A percentile compares a stretch with the other conserved stretches of the same genome.
Evolutionary conservation across 2,797 vertebrate species (phyloP).

Genomic region (Sebastes melanostomus): DNA sequence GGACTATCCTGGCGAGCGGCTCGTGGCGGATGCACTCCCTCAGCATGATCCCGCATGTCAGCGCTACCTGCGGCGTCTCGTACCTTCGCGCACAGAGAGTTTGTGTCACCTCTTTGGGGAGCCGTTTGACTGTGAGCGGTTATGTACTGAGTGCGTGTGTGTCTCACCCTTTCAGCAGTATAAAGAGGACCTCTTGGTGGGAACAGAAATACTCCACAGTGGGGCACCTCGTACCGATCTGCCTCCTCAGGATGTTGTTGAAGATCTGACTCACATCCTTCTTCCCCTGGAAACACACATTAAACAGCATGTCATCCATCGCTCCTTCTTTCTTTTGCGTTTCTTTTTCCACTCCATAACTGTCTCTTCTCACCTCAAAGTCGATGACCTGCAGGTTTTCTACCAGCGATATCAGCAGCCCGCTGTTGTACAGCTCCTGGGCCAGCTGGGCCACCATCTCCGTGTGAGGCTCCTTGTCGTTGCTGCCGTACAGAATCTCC

Average conservation of each 20-base stretch:
- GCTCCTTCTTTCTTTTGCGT: no score
- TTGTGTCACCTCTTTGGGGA: neutral
- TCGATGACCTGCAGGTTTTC: constrained; percentile 95
- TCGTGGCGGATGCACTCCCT: constrained; percentile 96
- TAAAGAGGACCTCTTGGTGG: constrained; percentile 94
- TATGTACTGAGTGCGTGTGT: neutral
- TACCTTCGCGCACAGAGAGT: constrained; percentile 80
- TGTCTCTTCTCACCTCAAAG: constrained; percentile 87
- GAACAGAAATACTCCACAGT: constrained; percentile 96
- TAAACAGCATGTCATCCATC: neutral
- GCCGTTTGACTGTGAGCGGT: neutral
- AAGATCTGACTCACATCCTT: constrained; percentile 99
- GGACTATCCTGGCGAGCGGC: constrained; percentile 91
- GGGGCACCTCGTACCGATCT: constrained; percentile 94
- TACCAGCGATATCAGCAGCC: constrained; percentile 90
- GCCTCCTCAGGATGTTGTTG: constrained; percentile 97
- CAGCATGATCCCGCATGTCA: constrained; percentile 97
- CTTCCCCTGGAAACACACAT: constrained; percentile 85
- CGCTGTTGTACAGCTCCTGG: constrained; percentile 94
- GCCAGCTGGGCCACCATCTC: constrained; percentile 95
- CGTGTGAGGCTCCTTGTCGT: constrained; percentile 94
- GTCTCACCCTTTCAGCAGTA: constrained; percentile 93
- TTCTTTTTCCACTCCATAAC: neutral
- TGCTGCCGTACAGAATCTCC: constrained; percentile 94
- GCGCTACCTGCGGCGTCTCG: constrained; percentile 90